Percentiles rank a stretch among this genome's conserved stretches.
Evolutionary conservation across 2,888 invertebrate genomes (phyloP).

Genomic region (Teleiodes luculella): DNA sequence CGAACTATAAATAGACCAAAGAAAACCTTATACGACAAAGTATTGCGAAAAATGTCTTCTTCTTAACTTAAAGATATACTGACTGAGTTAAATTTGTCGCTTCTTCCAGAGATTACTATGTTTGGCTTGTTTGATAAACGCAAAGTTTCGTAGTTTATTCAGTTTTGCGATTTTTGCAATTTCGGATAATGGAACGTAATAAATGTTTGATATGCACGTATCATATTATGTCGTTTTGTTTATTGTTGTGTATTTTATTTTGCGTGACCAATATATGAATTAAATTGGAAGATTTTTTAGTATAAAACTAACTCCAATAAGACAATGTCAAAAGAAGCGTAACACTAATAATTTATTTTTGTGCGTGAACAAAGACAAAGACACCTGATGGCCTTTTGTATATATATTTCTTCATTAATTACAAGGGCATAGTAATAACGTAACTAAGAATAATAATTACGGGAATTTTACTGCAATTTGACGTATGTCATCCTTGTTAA

Average conservation of each 20-base stretch:
- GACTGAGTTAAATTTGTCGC: constrained; percentile 2
- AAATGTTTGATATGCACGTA: too few species aligned
- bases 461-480: background rate
- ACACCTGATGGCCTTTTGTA: constrained; percentile 3
- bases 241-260: too few species aligned
- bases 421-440: background rate
- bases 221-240: too few species aligned
- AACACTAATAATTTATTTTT: background rate
- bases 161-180: too few species aligned
- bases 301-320: constrained; percentile 3
- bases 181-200: too few species aligned
- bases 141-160: too few species aligned
- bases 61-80: background rate
- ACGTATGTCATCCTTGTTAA: constrained; percentile 5
- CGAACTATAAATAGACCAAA: background rate
- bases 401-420: constrained; percentile 2
- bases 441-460: constrained; percentile 5
- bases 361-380: background rate
- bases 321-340: constrained; percentile 1
- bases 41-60: background rate
- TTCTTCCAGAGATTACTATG: background rate
- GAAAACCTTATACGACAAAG: background rate
- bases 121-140: too few species aligned
- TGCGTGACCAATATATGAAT: too few species aligned
- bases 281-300: too few species aligned